Evolutionary conservation across 2,113 vertebrate species (phyloP).

Genomic region (Salminus brasiliensis): DNA sequence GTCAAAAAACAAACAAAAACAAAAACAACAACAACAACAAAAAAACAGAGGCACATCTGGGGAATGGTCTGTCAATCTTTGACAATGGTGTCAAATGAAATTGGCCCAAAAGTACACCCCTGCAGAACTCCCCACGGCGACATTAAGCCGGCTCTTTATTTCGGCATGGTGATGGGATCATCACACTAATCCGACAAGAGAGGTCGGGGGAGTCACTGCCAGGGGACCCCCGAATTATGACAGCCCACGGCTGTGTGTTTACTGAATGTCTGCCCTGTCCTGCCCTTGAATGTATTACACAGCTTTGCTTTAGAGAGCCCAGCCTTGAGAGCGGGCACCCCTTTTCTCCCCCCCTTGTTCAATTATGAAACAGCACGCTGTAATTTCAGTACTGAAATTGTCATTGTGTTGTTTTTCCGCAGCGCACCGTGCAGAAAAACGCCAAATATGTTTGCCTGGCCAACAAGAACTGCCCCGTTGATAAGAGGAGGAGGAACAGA

Average conservation of each 20-base stretch:
- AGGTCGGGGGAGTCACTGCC: slow-evolving; percentile 64
- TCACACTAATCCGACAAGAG: slow-evolving; percentile 83
- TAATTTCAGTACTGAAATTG: slow-evolving; percentile 16
- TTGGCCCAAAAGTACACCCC: slow-evolving; percentile 82
- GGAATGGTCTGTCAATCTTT: too few species aligned
- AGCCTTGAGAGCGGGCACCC: slow-evolving; percentile 62
- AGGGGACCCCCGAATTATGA: slow-evolving; percentile 91
- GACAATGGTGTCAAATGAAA: slow-evolving; percentile 77
- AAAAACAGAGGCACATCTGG: background rate
- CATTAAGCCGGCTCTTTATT: slow-evolving; percentile 89
- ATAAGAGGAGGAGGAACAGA: slow-evolving; percentile 90
- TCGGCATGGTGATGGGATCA: slow-evolving; percentile 86
- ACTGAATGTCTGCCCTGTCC: slow-evolving; percentile 81
- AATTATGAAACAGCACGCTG: slow-evolving; percentile 47
- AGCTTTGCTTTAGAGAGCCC: slow-evolving; percentile 76
- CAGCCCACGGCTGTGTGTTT: slow-evolving; percentile 93
- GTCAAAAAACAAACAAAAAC: background rate
- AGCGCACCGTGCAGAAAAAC: slow-evolving; percentile 98
- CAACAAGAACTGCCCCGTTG: slow-evolving; percentile 92
- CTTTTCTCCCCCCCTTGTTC: slow-evolving; percentile 74
- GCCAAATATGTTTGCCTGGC: slow-evolving; percentile 96
- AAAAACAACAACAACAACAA: too few species aligned
- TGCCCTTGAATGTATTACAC: slow-evolving; percentile 83
- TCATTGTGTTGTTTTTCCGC: slow-evolving; percentile 30
- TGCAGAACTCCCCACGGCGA: slow-evolving; percentile 84